These are phyloP conservation scores for Latheticus oryzae DNA, from an alignment of 2,888 invertebrate species.

Conservation along the genomic window DNA sequence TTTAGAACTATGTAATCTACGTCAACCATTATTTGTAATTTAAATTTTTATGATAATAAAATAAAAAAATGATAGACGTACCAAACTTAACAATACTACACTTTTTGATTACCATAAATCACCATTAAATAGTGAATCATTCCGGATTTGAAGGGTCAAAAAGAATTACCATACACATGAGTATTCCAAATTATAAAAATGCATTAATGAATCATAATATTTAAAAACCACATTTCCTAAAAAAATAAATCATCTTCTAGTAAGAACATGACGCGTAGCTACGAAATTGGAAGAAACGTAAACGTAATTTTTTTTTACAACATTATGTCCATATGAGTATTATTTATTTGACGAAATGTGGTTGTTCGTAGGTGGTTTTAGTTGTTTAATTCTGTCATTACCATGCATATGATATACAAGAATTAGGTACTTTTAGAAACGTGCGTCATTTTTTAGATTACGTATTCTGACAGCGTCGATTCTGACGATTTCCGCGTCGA, in stretches of 20 bases:
- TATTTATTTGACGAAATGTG: conserved; percentile 4
- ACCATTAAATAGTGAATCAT: conserved; percentile 29
- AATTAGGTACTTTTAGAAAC: conserved; percentile 18
- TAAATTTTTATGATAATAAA: conserved; percentile 22
- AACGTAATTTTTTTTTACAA: not conserved
- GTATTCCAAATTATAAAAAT: conserved; percentile 1
- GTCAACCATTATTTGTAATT: conserved; percentile 17
- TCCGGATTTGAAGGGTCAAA: conserved; percentile 20
- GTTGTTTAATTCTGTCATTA: conserved; percentile 16
- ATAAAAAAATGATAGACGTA: conserved; percentile 12
- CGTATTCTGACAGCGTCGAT: conserved; percentile 13
- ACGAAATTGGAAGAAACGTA: not conserved
- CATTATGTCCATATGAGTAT: conserved; percentile 5
- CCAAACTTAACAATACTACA: too few species aligned
- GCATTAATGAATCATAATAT: not conserved
- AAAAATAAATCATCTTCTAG: conserved; percentile 4
- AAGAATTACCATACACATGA: conserved; percentile 5
- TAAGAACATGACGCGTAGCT: not conserved
- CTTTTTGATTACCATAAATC: conserved; percentile 17
- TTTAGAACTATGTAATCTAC: too few species aligned
- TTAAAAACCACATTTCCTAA: conserved; percentile 1
- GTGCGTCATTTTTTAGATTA: conserved; percentile 17
- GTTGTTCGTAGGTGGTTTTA: conserved; percentile 12
- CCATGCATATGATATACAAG: conserved; percentile 4
- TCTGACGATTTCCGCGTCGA: conserved; percentile 20